Base-by-base conservation (phyloP, 2,888 invertebrate genomes). In the Nysson spinosus region DNA sequence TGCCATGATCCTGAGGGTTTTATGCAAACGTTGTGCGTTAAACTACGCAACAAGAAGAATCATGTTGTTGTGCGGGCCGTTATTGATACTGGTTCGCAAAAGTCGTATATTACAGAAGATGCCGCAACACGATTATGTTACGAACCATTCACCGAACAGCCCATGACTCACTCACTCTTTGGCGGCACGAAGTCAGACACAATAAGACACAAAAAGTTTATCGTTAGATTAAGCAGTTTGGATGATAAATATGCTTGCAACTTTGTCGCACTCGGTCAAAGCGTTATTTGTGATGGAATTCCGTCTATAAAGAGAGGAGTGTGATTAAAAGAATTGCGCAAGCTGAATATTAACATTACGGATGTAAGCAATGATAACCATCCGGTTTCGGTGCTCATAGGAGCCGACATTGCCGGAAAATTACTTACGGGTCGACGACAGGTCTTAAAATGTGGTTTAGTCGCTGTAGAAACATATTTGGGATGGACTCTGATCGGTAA, bases 391-490 rank as follows among this genome's bases (percentile, higher is more conserved):
- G 37, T 78, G 4, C 56, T 76, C 4, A 75, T 79, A 5, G 78
- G 75, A 5, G 72, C 77, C 4, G 78, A 78, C 58, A 43, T 75
- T 14, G 65, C 60, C 1, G 78, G 75, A 6, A 75, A 74, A 66
- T 34, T 80, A 17, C 40, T 67, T 6, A 77, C 55, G 0, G 55
- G 55, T 1, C 7, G 12, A 9, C 26, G 26, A 6, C 26, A 19
- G 5, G 11, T 14, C 4, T 16, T 39, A 1, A 19, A 39, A 2
- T 19, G 22, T 3, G 19, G 39, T 4, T 3, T 39, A 20, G 20
- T n/a, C 6, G 39, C 39, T 4, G 16, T 39, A 0, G 39, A 39
- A 9, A 39, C 39, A 3, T 4, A 1, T 16, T 19, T 39, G 6
- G n/a, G 19, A 5, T 20, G 39, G 5, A 39, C 39, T 0, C n/a